Conservation (phyloP, 2,797 vertebrate genomes). For the Phrynocephalus guinanensis region DNA sequence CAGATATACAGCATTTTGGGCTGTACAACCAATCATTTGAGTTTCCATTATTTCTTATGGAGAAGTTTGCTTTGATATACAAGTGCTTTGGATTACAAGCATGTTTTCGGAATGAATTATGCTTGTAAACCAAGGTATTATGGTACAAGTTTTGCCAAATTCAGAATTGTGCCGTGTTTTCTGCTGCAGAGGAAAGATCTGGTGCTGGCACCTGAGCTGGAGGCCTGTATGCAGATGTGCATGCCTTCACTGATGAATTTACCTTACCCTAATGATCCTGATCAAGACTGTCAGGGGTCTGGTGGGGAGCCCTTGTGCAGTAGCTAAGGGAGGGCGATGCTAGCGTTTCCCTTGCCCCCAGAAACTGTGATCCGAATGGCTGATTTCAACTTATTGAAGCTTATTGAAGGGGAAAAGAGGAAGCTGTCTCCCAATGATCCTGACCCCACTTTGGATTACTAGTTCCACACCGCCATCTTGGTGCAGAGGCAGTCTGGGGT, state of each 20-base stretch:
- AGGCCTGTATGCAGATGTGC: too few relatives aligned
- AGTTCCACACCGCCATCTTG: background rate
- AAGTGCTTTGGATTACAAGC: too few relatives aligned
- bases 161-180: too few relatives aligned
- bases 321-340: background rate
- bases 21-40: too few relatives aligned
- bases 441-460: background rate
- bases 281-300: background rate
- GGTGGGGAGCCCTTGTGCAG: background rate
- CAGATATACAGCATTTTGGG: too few relatives aligned
- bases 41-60: too few relatives aligned
- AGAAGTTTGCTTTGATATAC: too few relatives aligned
- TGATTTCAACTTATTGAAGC: background rate
- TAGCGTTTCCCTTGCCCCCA: background rate
- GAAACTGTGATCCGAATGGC: background rate
- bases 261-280: background rate
- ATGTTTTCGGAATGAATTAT: too few relatives aligned
- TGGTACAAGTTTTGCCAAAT: too few relatives aligned
- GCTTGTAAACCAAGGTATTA: too few relatives aligned
- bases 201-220: too few relatives aligned
- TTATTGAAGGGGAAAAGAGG: background rate
- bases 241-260: background rate
- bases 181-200: too few relatives aligned
- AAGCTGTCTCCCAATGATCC: background rate
- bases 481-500: background rate